Evolutionary conservation across 2,888 invertebrate species (phyloP).

Genomic region (Steinernema hermaphroditum): DNA sequence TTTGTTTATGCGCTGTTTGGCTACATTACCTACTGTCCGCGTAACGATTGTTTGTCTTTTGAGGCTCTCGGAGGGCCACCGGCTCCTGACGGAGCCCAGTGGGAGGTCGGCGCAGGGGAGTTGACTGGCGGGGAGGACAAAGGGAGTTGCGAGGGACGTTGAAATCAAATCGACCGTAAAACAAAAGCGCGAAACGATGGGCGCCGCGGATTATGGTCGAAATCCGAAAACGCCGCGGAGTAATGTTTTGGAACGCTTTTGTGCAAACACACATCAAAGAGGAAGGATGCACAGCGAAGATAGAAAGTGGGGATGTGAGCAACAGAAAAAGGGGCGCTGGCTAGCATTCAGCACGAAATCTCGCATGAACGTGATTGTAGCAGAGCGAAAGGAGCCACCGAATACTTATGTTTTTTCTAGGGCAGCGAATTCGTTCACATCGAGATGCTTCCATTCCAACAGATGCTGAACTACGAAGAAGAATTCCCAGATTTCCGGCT

Average conservation of each 20-base stretch:
- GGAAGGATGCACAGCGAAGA: too few relatives aligned
- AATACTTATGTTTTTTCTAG: conserved; percentile 50
- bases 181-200: conserved; percentile 28
- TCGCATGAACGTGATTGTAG: too few relatives aligned
- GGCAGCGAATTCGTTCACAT: conserved; percentile 63
- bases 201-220: neutral
- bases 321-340: neutral
- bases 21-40: conserved; percentile 30
- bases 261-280: conserved; percentile 11
- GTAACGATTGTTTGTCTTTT: conserved; percentile 27
- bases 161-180: conserved; percentile 23
- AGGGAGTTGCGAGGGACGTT: conserved; percentile 3
- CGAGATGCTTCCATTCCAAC: conserved; percentile 64
- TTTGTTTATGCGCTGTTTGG: conserved; percentile 30
- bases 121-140: conserved; percentile 25
- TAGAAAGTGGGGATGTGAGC: too few relatives aligned
- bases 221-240: conserved; percentile 1
- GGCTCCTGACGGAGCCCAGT: conserved; percentile 6
- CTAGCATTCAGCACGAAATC: too few relatives aligned
- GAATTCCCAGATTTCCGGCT: conserved; percentile 74
- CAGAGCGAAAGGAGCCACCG: too few relatives aligned
- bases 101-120: neutral
- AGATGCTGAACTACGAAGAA: conserved; percentile 59
- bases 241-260: neutral
- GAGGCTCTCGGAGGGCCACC: conserved; percentile 15